phyloP scores from a whole-genome alignment of 30 jellyfish, hydroid and myxozoan genomes.

The Haliclystus octoradiatus region DNA sequence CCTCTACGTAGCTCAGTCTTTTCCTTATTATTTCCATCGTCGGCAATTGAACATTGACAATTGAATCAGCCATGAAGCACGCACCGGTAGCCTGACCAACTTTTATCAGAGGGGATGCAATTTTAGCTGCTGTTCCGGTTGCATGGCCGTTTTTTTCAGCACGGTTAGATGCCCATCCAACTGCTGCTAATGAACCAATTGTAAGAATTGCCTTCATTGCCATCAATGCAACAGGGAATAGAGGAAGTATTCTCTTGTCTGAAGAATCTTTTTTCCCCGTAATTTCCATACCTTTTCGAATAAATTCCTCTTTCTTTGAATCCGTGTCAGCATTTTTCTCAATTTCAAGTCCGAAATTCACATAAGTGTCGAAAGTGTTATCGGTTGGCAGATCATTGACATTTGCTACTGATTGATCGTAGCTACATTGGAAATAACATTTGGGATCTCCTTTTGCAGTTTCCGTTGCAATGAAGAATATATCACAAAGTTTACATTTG shows the following conservation, averaged over 20 bases:
- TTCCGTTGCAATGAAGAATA: slow-evolving; percentile 10
- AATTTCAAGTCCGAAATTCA: too few species aligned
- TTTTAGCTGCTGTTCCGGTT: too few species aligned
- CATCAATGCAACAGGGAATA: too few species aligned
- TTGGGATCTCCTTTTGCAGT: neutral
- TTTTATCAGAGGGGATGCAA: too few species aligned
- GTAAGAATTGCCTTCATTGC: too few species aligned
- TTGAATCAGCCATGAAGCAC: slow-evolving; percentile 20
- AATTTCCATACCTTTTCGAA: neutral
- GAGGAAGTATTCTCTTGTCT: slow-evolving; percentile 1
- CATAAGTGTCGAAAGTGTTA: too few species aligned
- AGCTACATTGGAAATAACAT: slow-evolving; percentile 2
- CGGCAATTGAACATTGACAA: slow-evolving; percentile 3
- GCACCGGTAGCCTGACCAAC: slow-evolving; percentile 4
- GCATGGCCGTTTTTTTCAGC: too few species aligned
- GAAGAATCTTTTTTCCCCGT: neutral
- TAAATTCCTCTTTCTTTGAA: slow-evolving; percentile 9
- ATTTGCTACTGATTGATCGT: too few species aligned
- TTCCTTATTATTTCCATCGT: slow-evolving; percentile 6
- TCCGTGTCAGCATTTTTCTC: slow-evolving; percentile 1
- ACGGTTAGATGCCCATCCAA: too few species aligned
- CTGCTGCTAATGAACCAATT: too few species aligned
- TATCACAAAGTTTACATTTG: too few species aligned
- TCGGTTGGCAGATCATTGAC: too few species aligned
- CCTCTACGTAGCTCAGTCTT: slow-evolving; percentile 10